These are phyloP conservation scores for Eulithis testata DNA, from an alignment of 2,888 invertebrate species.

Conservation along the genomic window DNA sequence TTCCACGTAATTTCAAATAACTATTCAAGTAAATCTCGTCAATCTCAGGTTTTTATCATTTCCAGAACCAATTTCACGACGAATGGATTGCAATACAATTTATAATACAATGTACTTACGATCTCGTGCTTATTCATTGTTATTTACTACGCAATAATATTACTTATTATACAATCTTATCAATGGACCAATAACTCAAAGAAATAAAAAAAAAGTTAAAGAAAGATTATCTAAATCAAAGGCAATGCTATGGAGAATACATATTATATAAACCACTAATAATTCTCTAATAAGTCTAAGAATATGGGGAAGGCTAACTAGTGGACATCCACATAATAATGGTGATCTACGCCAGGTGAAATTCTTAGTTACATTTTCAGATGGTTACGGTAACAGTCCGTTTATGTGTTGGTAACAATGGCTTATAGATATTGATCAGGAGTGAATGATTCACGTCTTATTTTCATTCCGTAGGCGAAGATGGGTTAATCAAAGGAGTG, in stretches of 20 bases:
- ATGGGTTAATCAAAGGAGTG: constrained; percentile 23
- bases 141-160: no score
- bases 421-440: constrained; percentile 13
- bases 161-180: no score
- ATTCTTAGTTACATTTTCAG: not conserved
- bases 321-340: no score
- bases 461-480: constrained; percentile 25
- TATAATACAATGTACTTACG: constrained; percentile 5
- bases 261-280: no score
- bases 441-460: constrained; percentile 23
- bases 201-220: no score
- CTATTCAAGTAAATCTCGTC: constrained; percentile 9
- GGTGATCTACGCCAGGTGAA: no score
- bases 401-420: constrained; percentile 1
- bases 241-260: no score
- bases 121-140: constrained; percentile 5
- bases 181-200: no score
- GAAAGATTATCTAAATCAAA: no score
- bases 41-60: constrained; percentile 14
- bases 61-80: constrained; percentile 19
- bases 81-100: not conserved
- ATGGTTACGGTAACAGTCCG: constrained; percentile 1
- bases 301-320: no score
- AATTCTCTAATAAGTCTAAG: no score
- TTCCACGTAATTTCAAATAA: constrained; percentile 6